Evolutionary conservation across 2,113 vertebrate species (phyloP), one percentile per base, ranked within the genome.

Genomic region (Embiotoca jacksoni): DNA sequence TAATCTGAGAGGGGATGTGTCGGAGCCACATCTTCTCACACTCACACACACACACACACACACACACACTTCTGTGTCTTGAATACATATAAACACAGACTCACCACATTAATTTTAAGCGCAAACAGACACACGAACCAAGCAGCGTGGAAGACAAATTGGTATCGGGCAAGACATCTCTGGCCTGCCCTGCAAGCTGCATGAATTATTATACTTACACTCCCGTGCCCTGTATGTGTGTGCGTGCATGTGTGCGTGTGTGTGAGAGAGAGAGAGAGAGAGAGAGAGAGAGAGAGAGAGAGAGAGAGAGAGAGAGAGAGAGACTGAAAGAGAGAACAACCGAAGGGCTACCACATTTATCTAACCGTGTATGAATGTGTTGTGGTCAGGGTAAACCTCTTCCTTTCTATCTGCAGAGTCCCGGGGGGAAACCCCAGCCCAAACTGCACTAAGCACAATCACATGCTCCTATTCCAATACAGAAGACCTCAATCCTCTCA

Each of bases 301-400:
- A n/a, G n/a, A n/a, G n/a, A n/a, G n/a, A n/a, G n/a, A n/a, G n/a
- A n/a, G n/a, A n/a, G n/a, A 46, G 64, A 3, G 50, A 14, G 36
- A 37, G 49, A 10, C 3, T 53, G 41, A 71, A 60, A 50, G 71
- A 56, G 73, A 70, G 59, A 67, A 81, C 81, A 74, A 70, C 58
- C 78, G 77, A 89, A 89, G 83, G 73, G 75, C 81, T 65, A 85
- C 83, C 75, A 65, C 80, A 86, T 92, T 93, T 83, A 87, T 91
- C 84, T 80, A 79, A 35, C 78, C 2, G 33, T 74, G 75, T 84
- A 68, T 69, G 77, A 90, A 81, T 84, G 63, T 81, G 79, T 85
- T 91, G 86, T 77, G 91, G 90, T 91, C 80, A 58, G 85, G 72
- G 89, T 83, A 85, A 90, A 89, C 91, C 89, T 89, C 70, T 75